Conservation (phyloP, 2,113 vertebrate genomes). For the Tachysurus vachellii region DNA sequence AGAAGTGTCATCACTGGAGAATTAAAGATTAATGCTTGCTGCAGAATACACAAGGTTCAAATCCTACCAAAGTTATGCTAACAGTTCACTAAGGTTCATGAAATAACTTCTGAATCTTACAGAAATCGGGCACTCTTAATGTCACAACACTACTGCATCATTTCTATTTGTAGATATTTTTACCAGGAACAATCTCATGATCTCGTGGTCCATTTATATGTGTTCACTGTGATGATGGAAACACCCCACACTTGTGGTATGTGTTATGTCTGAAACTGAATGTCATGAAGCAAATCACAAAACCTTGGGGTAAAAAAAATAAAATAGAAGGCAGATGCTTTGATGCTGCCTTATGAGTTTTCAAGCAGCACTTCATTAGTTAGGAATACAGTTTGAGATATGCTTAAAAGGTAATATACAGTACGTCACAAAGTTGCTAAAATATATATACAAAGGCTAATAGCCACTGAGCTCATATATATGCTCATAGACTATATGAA, state of each 20-base stretch:
- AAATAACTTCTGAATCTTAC: neutral
- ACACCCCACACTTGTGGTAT: neutral
- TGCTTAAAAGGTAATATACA: no score
- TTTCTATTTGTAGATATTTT: neutral
- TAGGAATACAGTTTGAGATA: neutral
- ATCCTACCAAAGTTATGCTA: neutral
- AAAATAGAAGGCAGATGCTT: neutral
- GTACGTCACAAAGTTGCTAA: neutral
- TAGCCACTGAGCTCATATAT: neutral
- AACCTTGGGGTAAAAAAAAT: neutral
- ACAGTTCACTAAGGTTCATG: neutral
- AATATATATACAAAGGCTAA: neutral
- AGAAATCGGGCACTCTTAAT: neutral
- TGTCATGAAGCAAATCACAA: neutral
- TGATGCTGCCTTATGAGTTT: neutral
- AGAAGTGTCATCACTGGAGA: neutral
- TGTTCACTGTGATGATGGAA: neutral
- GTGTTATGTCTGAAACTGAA: neutral
- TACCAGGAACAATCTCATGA: neutral
- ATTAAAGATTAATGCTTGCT: neutral
- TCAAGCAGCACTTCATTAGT: neutral
- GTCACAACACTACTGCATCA: neutral
- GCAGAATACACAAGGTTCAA: neutral
- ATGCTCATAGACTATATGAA: neutral
- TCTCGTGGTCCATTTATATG: neutral